Evolutionary conservation across 2,797 vertebrate species (phyloP), one percentile per base, ranked within the genome.

Genomic region (Zalophus californianus): DNA sequence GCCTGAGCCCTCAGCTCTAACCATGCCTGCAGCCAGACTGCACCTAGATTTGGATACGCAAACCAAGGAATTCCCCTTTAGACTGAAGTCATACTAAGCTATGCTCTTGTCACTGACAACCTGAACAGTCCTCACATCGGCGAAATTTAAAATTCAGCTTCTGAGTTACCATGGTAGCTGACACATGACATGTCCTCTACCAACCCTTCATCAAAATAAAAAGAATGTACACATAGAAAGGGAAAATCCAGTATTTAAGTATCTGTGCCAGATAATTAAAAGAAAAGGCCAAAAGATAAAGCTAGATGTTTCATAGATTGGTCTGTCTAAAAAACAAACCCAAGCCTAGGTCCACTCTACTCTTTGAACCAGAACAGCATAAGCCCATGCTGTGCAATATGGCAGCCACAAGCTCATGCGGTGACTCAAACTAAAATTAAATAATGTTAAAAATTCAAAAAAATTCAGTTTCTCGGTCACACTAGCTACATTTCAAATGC

Each of bases 381-480:
- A 80, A 86, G 13, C 4, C 48, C 25, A 5, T 27, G 6, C 7
- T 27, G 1, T 68, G 5, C 4, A 90, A 21, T 90, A 80, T 12
- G 41, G 48, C 14, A 86, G 52, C 21, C 50, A 12, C 7, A 23
- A 18, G 14, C 23, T 29, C 2, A 15, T 2, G 23, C 3, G 62
- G 18, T 18, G 52, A 75, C 91, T 75, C 27, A 75, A 94, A 73
- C 14, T 60, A 91, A 88, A 95, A 83, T 66, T 21, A 41, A 95
- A 92, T 58, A 52, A 72, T 60, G 52, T 48, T 58, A 41, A 50
- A 84, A 66, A 18, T 1, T 25, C 32, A 18, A 29, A 38, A 70
- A 77, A 44, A 21, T 91, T 80, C 52, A 64, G 35, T 96, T 96
- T 96, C 77, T 89, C 20, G 48, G 23, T 89, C 48, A 85, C 29